These are phyloP conservation scores for Chunga burmeisteri DNA, from an alignment of 2,113 vertebrate species.

Conservation along the genomic window DNA sequence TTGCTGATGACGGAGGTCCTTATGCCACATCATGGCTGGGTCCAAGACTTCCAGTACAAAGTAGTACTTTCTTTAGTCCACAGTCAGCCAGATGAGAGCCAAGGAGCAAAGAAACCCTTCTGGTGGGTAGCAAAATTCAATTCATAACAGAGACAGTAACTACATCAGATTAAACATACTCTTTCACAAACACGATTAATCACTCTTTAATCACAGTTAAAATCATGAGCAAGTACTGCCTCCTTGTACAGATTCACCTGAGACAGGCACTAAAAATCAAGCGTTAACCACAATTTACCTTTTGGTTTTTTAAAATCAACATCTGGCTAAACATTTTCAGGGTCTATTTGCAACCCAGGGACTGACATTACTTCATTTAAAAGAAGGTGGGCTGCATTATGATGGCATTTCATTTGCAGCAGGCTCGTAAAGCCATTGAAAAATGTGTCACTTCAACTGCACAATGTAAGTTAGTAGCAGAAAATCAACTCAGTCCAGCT, in stretches of 20 bases:
- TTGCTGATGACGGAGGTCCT: background rate
- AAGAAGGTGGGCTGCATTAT: background rate
- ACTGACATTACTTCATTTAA: background rate
- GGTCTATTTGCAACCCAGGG: background rate
- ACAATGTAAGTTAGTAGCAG: background rate
- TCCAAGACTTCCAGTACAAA: background rate
- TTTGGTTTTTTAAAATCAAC: background rate
- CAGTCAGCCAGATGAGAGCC: background rate
- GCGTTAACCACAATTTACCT: background rate
- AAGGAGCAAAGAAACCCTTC: background rate
- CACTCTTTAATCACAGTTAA: background rate
- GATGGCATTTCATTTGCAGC: background rate
- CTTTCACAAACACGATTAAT: background rate
- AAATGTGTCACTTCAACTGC: background rate
- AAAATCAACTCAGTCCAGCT: background rate
- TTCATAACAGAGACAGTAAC: background rate
- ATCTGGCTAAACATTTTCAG: background rate
- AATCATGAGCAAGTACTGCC: background rate
- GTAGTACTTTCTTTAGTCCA: background rate
- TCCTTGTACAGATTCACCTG: background rate
- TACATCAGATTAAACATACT: background rate
- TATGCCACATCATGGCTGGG: background rate
- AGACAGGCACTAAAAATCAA: background rate
- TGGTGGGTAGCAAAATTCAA: background rate
- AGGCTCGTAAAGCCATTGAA: slow-evolving; percentile 3